Percentiles rank a stretch among this genome's conserved stretches.
Conservation (phyloP, 1,140 invertebrate species). For the Nomia melanderi region DNA sequence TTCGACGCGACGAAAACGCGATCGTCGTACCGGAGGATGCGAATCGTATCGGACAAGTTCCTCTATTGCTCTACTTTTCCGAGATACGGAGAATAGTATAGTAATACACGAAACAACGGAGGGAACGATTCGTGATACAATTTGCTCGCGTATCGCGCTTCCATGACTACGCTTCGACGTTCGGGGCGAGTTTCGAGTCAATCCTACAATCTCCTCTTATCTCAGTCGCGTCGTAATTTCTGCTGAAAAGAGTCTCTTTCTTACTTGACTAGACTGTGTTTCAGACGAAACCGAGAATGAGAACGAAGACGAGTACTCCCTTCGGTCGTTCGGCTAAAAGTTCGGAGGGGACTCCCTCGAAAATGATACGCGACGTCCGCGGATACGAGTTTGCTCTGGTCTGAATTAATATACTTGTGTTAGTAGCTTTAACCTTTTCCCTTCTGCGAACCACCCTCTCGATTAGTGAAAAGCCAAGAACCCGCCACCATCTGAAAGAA, state of each 20-base stretch:
- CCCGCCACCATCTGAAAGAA: conserved; percentile 79
- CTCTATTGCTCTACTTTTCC: too few relatives aligned
- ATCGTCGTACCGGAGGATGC: too few relatives aligned
- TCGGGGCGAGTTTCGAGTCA: background rate
- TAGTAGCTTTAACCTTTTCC: conserved; percentile 48
- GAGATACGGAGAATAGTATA: too few relatives aligned
- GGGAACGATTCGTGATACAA: conserved; percentile 3
- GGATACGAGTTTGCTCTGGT: background rate
- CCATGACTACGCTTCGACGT: background rate
- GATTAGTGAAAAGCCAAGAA: conserved; percentile 70
- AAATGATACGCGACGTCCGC: background rate
- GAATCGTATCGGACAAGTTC: background rate
- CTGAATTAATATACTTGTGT: conserved; percentile 37
- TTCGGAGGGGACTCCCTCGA: background rate
- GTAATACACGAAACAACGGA: too few relatives aligned
- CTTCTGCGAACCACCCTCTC: conserved; percentile 52
- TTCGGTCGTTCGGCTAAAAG: conserved; percentile 1
- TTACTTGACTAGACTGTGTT: conserved; percentile 46
- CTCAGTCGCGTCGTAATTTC: conserved; percentile 37
- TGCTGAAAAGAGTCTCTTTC: conserved; percentile 19
- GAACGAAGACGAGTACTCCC: background rate
- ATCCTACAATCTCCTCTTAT: conserved; percentile 33
- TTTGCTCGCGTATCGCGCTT: background rate
- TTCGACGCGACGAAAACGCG: background rate
- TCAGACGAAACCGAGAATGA: background rate